phyloP scores from a whole-genome alignment of 2,113 vertebrate species.

The Mustelus asterias region DNA sequence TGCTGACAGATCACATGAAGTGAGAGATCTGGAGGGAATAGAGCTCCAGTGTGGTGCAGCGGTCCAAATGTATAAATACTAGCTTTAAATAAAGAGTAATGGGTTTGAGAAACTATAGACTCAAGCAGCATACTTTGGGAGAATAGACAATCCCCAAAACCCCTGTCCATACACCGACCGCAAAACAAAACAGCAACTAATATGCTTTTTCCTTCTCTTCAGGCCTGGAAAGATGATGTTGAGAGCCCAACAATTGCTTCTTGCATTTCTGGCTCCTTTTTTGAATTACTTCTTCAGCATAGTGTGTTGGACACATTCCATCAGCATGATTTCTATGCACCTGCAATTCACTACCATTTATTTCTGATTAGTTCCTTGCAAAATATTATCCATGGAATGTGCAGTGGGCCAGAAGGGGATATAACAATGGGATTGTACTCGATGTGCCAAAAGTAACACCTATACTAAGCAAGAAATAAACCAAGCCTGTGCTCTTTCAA shows the following conservation, averaged over 20 bases:
- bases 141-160: no score
- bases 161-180: no score
- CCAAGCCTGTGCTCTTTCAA: not conserved
- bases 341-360: not conserved
- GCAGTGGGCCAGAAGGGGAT: not conserved
- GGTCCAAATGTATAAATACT: no score
- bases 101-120: no score
- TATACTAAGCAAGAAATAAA: not conserved
- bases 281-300: not conserved
- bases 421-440: not conserved
- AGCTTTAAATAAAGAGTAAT: no score
- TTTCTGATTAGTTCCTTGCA: not conserved
- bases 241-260: not conserved
- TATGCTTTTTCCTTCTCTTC: not conserved
- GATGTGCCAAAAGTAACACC: not conserved
- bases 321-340: not conserved
- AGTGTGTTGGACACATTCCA: not conserved
- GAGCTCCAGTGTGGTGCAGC: no score
- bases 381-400: not conserved
- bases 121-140: no score
- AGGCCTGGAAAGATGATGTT: not conserved
- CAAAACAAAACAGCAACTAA: not conserved
- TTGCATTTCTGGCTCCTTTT: not conserved
- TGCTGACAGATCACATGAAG: no score
- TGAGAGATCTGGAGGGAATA: no score